Base-by-base conservation (phyloP, 2,888 invertebrate species). In the Troides oblongomaculatus region DNA sequence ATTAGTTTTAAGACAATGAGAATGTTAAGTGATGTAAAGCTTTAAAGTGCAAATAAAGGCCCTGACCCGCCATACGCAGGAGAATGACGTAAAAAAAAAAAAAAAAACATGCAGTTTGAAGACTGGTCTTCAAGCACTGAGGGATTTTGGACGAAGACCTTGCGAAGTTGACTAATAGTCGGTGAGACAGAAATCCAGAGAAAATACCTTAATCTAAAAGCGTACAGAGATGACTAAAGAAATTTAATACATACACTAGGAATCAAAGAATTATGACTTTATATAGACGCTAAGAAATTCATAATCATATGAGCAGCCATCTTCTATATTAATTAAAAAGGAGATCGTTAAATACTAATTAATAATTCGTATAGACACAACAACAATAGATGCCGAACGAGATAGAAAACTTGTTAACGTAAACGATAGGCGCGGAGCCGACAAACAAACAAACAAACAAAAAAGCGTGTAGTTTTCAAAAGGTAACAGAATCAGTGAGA, bases 361-460 rank as follows among this genome's bases (percentile, higher is more conserved):
- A 67, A 67, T 61, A 70, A 70, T 64, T 50, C 53, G 14, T 64
- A 64, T 56, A 39, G 61, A 70, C 64, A 64, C 63, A 53, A 61
- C 61, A 61, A 50, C 39, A 64, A 56, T 57, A 43, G 53, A 43
- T 18, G 59, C 50, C 64, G 63, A 64, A 56, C 60, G 43, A 61
- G 53, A 67, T 64, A 56, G 59, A 21, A 62, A 57, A 69, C 69
- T 61, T 68, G 71, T 71, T 72, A 73, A 70, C 70, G 76, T 74
- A 73, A 76, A 66, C 23, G 74, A 77, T 76, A 74, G 67, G 68
- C 64, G 61, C n/a, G 30, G 56, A 39, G 67, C 67, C 67, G 70
- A 67, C 72, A 72, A 74, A 71, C 69, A 69, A 71, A 64, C 72
- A 72, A 74, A 71, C 69, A 69, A 69, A 71, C 72, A 64, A 69